These are phyloP conservation scores for Onychostruthus taczanowskii DNA, from an alignment of 2,113 vertebrate species.

Conservation along the genomic window DNA sequence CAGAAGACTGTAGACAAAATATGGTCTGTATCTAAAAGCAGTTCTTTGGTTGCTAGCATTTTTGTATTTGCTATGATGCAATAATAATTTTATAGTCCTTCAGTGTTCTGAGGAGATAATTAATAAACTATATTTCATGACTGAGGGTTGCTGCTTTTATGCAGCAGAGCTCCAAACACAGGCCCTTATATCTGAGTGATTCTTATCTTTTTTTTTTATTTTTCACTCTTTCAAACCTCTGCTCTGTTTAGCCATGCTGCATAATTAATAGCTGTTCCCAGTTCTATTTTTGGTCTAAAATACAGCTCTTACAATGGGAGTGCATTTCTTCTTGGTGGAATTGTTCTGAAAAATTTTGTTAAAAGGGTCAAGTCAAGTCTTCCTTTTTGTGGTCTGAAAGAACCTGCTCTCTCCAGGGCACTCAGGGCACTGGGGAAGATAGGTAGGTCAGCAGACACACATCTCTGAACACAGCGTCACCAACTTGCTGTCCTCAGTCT, in stretches of 20 bases:
- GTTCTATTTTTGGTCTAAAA: constrained; percentile 7
- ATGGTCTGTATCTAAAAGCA: neutral
- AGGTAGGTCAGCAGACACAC: neutral
- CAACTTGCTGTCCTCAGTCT: neutral
- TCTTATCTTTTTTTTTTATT: neutral
- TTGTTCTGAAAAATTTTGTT: neutral
- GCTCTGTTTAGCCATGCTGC: neutral
- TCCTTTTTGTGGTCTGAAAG: neutral
- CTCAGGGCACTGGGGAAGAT: neutral
- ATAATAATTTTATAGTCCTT: neutral
- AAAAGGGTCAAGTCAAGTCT: neutral
- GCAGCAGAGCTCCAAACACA: neutral
- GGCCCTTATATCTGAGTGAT: neutral
- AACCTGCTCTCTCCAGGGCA: neutral
- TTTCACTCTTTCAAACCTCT: neutral
- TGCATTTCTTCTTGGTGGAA: neutral
- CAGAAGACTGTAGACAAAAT: neutral
- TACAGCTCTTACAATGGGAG: neutral
- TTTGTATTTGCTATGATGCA: neutral
- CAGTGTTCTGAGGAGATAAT: neutral
- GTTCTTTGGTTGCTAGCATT: neutral
- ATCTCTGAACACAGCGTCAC: neutral
- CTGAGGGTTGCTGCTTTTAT: neutral
- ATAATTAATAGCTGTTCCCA: neutral
- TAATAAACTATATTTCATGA: neutral